Percentiles rank a stretch among this genome's conserved stretches.
phyloP scores from a whole-genome alignment of 2,888 invertebrate genomes.

The Protodeltote pygarga region DNA sequence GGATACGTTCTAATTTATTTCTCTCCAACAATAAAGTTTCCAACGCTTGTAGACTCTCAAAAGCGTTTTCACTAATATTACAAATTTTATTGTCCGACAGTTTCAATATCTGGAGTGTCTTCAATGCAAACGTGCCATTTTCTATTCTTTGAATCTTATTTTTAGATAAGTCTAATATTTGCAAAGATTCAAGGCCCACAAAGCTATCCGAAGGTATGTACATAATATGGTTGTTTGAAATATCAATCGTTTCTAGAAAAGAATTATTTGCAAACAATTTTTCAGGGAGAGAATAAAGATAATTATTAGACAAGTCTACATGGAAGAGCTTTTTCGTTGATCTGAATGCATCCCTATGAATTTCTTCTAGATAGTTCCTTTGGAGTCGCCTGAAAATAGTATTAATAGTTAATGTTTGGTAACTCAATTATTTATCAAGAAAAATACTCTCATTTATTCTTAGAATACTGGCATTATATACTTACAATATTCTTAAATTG shows the following conservation, averaged over 20 bases:
- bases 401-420: slow-evolving; percentile 9
- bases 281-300: slow-evolving; percentile 85
- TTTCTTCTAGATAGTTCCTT: slow-evolving; percentile 88
- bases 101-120: slow-evolving; percentile 88
- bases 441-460: too few species aligned
- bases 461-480: slow-evolving; percentile 31
- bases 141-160: slow-evolving; percentile 89
- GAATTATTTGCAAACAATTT: slow-evolving; percentile 87
- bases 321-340: slow-evolving; percentile 88
- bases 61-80: slow-evolving; percentile 86
- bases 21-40: slow-evolving; percentile 85
- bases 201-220: slow-evolving; percentile 88
- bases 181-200: slow-evolving; percentile 85
- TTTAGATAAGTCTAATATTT: slow-evolving; percentile 90
- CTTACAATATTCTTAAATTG: slow-evolving; percentile 89
- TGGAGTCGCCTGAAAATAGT: slow-evolving; percentile 87
- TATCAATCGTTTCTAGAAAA: slow-evolving; percentile 88
- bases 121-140: slow-evolving; percentile 86
- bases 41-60: slow-evolving; percentile 81
- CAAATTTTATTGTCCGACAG: slow-evolving; percentile 90
- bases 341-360: slow-evolving; percentile 86
- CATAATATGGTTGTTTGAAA: slow-evolving; percentile 89
- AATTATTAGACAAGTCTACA: slow-evolving; percentile 90
- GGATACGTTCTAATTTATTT: slow-evolving; percentile 83
- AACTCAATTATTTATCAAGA: background rate